These are phyloP conservation scores for Anisognathus igniventris DNA, from an alignment of 2,797 vertebrate species.

Conservation along the genomic window DNA sequence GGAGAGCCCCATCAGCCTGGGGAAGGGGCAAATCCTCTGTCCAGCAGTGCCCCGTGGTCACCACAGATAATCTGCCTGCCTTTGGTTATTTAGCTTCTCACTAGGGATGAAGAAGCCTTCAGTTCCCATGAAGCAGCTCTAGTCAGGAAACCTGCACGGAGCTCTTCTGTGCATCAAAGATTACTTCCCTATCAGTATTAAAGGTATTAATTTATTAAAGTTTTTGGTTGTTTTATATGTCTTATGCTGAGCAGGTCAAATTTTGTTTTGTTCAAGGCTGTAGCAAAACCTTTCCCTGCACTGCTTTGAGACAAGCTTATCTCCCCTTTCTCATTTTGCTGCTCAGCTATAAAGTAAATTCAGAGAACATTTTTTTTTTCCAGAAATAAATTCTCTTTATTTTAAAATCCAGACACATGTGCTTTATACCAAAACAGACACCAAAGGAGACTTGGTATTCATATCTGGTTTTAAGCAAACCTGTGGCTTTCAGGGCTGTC, in stretches of 20 bases:
- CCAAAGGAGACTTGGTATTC: not conserved
- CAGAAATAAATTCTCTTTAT: conserved; percentile 51
- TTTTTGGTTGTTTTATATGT: not conserved
- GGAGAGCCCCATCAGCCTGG: not conserved
- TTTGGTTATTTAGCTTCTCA: not conserved
- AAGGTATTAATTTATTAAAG: not conserved
- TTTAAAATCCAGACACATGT: conserved; percentile 16
- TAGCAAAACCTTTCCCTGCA: not conserved
- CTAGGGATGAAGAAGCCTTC: not conserved
- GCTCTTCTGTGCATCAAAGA: not conserved
- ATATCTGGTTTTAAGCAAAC: not conserved
- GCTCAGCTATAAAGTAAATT: not conserved
- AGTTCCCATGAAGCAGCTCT: not conserved
- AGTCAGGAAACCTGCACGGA: not conserved
- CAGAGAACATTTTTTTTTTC: not conserved
- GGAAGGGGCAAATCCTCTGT: not conserved
- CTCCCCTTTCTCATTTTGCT: not conserved
- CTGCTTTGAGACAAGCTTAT: not conserved
- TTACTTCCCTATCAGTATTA: not conserved
- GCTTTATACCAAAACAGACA: not conserved
- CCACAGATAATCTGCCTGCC: accelerated
- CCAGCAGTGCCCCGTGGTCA: accelerated
- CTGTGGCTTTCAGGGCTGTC: not conserved
- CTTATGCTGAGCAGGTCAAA: not conserved
- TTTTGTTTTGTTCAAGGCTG: not conserved